Base-by-base conservation (phyloP, 2,888 invertebrate genomes). In the Spisula subtruncata region DNA sequence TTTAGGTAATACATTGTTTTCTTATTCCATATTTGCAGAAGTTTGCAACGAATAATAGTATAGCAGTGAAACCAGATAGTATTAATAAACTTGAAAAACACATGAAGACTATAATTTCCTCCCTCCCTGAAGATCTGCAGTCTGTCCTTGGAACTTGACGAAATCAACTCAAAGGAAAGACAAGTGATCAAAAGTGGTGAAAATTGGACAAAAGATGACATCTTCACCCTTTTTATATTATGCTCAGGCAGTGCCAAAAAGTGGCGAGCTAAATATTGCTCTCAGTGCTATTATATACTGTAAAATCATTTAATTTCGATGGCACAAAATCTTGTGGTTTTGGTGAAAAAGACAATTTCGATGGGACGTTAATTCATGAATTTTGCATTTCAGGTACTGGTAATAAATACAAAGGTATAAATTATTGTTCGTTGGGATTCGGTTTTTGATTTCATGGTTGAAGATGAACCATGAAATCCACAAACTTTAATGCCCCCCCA, bases 121-220 rank as follows among this genome's bases (percentile, higher is more conserved):
- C 98, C 88, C 97, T 99, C 95, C 98, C 99, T 6, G 98, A 98
- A 91, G 99, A 99, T 97, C 97, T 99, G 97, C 98, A 98, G 97
- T 98, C 98, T 92, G 98, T 98, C 95, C 97, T 98, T 80, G 95
- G 94, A 86, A 95, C 94, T 79, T 96, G 95, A 95, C 81, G 41
- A 75, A 32, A 75, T 56, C 35, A 85, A 85, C 56, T 80, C 35
- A 85, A 85, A 85, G 79, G 80, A 84, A 2, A 84, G n/a, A 20
- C 46, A 84, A 46, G 46, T 46, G 48, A 83, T 56, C 56, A 51
- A 60, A 83, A 83, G 66, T 83, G 46, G 25, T 41, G n/a, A 75
- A 75, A 75, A 75, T 8, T 6, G 10, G 75, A 32, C 75, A 16
- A 75, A 29, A 32, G 71, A 29, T 32, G 32, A 6, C 32, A 5